phyloP scores from a whole-genome alignment of 2,888 invertebrate genomes.

The Philereme vetulata region DNA sequence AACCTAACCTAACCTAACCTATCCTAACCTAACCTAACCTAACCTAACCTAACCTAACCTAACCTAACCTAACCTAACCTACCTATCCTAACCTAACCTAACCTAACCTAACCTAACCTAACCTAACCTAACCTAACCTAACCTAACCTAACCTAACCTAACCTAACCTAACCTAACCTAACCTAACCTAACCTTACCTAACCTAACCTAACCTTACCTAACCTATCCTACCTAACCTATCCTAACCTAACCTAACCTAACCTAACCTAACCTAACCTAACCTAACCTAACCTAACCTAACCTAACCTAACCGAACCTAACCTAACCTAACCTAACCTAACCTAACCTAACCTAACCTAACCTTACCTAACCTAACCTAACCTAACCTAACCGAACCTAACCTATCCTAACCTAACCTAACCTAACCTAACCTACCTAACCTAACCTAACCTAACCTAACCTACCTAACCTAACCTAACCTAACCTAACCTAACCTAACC shows the following conservation, averaged over 20 bases:
- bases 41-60: constrained; percentile 33
- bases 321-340: constrained; percentile 37
- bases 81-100: constrained; percentile 37
- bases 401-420: constrained; percentile 40
- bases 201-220: constrained; percentile 24
- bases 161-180: constrained; percentile 25
- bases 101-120: constrained; percentile 31
- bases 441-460: constrained; percentile 38
- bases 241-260: constrained; percentile 34
- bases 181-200: constrained; percentile 21
- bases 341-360: constrained; percentile 35
- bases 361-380: constrained; percentile 34
- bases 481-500: constrained; percentile 41
- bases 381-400: constrained; percentile 42
- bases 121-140: constrained; percentile 34
- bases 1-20: constrained; percentile 36
- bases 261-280: constrained; percentile 31
- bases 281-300: constrained; percentile 34
- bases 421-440: constrained; percentile 34
- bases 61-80: constrained; percentile 36
- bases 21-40: constrained; percentile 37
- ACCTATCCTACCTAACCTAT: constrained; percentile 34
- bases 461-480: constrained; percentile 38
- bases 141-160: constrained; percentile 23
- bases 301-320: constrained; percentile 38